Conservation (phyloP, 2,888 invertebrate species). For the Drosophila neotestacea region DNA sequence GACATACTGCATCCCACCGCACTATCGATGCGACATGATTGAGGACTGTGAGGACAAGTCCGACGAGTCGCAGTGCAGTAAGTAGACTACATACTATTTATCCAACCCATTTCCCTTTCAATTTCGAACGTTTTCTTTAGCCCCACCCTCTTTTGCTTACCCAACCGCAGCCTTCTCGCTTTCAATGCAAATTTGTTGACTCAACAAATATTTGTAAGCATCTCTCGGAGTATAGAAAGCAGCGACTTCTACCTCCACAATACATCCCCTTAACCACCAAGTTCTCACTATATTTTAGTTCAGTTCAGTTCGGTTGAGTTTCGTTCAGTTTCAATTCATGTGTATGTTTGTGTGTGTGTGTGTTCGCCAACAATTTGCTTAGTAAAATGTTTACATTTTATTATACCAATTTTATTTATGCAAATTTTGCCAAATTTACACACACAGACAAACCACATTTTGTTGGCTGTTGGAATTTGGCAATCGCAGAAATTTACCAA, state of each 20-base stretch:
- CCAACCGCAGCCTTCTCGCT: constrained; percentile 3
- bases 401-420: constrained; percentile 79
- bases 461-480: constrained; percentile 43
- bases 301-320: background rate
- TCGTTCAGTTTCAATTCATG: background rate
- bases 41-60: constrained; percentile 98
- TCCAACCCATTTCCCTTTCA: too few species aligned
- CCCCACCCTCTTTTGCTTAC: too few species aligned
- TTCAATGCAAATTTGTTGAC: constrained; percentile 71
- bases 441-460: constrained; percentile 52
- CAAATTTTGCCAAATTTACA: constrained; percentile 67
- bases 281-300: background rate
- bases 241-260: constrained; percentile 27
- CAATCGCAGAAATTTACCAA: constrained; percentile 37
- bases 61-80: constrained; percentile 98
- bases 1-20: constrained; percentile 97
- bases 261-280: background rate
- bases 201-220: constrained; percentile 62
- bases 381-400: constrained; percentile 77
- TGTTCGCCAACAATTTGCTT: constrained; percentile 16
- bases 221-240: background rate
- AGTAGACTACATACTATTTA: constrained; percentile 86
- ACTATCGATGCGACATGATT: constrained; percentile 97
- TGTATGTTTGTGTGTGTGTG: background rate
- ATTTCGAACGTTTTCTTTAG: background rate